Evolutionary conservation across 2,797 vertebrate species (phyloP).

Genomic region (Hypotaenidia philippensis): DNA sequence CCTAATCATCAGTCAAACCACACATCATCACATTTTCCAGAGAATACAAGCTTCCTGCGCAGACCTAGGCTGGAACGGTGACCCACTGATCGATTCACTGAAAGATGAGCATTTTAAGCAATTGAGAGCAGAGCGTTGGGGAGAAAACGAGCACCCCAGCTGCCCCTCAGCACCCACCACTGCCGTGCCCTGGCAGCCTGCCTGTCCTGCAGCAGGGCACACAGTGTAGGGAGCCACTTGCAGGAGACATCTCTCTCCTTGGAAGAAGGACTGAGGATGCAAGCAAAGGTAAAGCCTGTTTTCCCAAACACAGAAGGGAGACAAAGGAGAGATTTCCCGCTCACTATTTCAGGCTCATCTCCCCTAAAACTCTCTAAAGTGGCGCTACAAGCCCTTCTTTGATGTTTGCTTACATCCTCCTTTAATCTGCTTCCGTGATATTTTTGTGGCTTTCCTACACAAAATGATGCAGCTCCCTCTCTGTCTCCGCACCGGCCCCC

Average conservation of each 20-base stretch:
- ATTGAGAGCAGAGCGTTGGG: neutral
- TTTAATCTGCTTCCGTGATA: slow-evolving; percentile 1
- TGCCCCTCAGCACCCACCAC: neutral
- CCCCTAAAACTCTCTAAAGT: slow-evolving; percentile 1
- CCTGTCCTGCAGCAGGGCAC: neutral
- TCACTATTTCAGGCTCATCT: neutral
- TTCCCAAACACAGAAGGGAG: neutral
- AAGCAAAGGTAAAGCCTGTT: neutral
- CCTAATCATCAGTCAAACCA: neutral
- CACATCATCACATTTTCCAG: neutral
- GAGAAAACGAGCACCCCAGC: neutral
- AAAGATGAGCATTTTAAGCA: neutral
- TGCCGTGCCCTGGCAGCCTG: neutral
- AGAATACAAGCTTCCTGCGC: neutral
- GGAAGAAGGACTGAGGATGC: neutral
- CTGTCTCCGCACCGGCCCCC: neutral
- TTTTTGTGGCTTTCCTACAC: slow-evolving; percentile 19
- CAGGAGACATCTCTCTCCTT: neutral
- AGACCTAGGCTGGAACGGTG: neutral
- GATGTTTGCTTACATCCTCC: slow-evolving; percentile 28
- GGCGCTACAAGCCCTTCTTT: neutral
- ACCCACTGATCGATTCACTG: neutral
- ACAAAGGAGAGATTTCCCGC: slow-evolving; percentile 36
- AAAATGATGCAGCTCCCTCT: neutral
- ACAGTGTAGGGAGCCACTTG: accelerated